phyloP scores from a whole-genome alignment of 2,797 vertebrate species.

The Ambastaia sidthimunki region DNA sequence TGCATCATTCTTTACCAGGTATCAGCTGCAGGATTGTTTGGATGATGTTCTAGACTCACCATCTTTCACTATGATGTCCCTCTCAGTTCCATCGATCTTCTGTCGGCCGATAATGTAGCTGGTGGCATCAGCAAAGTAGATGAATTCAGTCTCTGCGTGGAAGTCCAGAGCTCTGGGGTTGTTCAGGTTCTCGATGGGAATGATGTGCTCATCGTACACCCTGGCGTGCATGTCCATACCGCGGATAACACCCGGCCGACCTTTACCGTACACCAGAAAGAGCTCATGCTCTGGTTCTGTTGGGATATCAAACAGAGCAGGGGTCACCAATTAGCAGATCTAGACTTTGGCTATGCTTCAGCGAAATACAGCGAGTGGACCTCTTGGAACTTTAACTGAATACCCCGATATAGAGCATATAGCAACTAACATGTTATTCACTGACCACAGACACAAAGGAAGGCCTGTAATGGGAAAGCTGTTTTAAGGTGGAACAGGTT shows the following conservation, averaged over 20 bases:
- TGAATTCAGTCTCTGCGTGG: conserved; percentile 90
- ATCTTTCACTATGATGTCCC: conserved; percentile 93
- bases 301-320: neutral
- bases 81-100: conserved; percentile 93
- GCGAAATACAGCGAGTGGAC: no score
- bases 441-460: neutral
- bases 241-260: conserved; percentile 93
- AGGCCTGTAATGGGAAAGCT: neutral
- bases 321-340: no score
- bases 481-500: no score
- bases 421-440: neutral
- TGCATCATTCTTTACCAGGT: conserved; percentile 5
- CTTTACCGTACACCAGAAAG: conserved; percentile 95
- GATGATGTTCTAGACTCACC: conserved; percentile 71
- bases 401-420: neutral
- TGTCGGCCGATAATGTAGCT: conserved; percentile 95
- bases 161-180: conserved; percentile 96
- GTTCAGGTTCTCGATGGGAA: conserved; percentile 98
- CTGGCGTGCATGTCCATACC: conserved; percentile 83
- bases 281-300: conserved; percentile 94
- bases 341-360: no score
- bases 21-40: neutral
- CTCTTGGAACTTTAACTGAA: no score
- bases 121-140: conserved; percentile 97
- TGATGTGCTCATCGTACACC: conserved; percentile 93